Percentiles rank a stretch among this genome's conserved stretches.
Evolutionary conservation across 2,888 invertebrate genomes (phyloP).

Genomic region (Linyphia triangularis): DNA sequence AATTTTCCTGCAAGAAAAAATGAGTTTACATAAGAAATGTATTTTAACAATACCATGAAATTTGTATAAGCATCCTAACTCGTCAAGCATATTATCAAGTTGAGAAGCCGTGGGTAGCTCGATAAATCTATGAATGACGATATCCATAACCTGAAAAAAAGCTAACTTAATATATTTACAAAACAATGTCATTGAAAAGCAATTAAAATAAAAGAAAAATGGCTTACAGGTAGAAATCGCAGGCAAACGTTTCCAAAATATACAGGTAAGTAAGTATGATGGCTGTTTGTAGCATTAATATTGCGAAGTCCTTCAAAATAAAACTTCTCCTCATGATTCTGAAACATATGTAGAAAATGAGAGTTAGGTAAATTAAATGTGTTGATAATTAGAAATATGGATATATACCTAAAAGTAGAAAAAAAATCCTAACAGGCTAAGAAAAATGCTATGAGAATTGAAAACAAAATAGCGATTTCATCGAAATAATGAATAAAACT

Average conservation of each 20-base stretch:
- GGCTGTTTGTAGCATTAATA: constrained; percentile 84
- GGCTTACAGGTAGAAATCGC: constrained; percentile 88
- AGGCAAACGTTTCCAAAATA: constrained; percentile 98
- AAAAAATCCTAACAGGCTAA: too few species aligned
- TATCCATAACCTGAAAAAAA: constrained; percentile 87
- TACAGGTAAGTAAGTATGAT: constrained; percentile 88
- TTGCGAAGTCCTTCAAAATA: constrained; percentile 90
- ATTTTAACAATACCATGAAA: constrained; percentile 88
- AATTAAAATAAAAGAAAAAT: too few species aligned
- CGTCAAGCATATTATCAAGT: constrained; percentile 91
- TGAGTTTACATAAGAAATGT: background rate
- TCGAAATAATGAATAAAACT: too few species aligned
- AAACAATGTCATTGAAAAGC: constrained; percentile 2
- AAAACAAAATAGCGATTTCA: too few species aligned
- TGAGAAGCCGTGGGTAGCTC: constrained; percentile 94
- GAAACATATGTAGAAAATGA: too few species aligned
- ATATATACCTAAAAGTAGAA: too few species aligned
- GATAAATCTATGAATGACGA: constrained; percentile 94
- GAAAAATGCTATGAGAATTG: too few species aligned
- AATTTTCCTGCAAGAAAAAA: background rate
- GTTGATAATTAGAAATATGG: too few species aligned
- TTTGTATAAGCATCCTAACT: constrained; percentile 93
- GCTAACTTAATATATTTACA: too few species aligned
- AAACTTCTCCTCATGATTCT: constrained; percentile 96
- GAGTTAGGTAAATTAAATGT: too few species aligned